Evolutionary conservation across 2,888 invertebrate species (phyloP).

Genomic region (Panorpa germanica): DNA sequence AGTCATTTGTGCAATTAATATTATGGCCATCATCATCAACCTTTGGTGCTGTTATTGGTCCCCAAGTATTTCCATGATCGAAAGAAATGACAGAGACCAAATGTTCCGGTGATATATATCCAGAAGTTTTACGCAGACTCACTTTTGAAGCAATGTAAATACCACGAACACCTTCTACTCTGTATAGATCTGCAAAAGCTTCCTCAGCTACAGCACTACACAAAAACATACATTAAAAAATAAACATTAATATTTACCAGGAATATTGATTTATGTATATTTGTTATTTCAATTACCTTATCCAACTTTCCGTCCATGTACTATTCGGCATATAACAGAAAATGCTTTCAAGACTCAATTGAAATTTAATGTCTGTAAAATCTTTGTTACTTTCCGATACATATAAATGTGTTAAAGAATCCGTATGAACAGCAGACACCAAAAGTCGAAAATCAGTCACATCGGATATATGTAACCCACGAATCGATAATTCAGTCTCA

Average conservation of each 20-base stretch:
- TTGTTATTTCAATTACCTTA: constrained; percentile 40
- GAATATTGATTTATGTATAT: constrained; percentile 4
- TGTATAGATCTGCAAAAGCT: constrained; percentile 73
- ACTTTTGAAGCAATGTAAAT: constrained; percentile 80
- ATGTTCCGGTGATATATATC: constrained; percentile 49
- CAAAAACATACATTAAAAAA: constrained; percentile 13
- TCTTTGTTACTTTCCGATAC: constrained; percentile 52
- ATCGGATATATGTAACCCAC: constrained; percentile 67
- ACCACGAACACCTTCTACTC: constrained; percentile 69
- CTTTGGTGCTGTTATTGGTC: constrained; percentile 48
- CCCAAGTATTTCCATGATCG: constrained; percentile 77
- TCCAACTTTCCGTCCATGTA: constrained; percentile 65
- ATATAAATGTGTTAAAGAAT: constrained; percentile 56
- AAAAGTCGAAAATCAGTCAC: constrained; percentile 64
- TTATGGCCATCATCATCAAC: constrained; percentile 46
- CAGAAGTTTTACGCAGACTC: constrained; percentile 26
- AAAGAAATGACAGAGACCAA: constrained; percentile 64
- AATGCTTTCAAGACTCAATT: constrained; percentile 59
- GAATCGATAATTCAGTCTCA: constrained; percentile 41
- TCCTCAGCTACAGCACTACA: constrained; percentile 58
- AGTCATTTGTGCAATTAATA: constrained; percentile 48
- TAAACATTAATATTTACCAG: neutral
- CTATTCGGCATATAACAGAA: constrained; percentile 69
- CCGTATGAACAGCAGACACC: constrained; percentile 63
- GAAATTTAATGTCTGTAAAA: constrained; percentile 46